These are phyloP conservation scores for Mormyrus lacerda DNA, from an alignment of 2,113 vertebrate genomes.

Conservation along the genomic window DNA sequence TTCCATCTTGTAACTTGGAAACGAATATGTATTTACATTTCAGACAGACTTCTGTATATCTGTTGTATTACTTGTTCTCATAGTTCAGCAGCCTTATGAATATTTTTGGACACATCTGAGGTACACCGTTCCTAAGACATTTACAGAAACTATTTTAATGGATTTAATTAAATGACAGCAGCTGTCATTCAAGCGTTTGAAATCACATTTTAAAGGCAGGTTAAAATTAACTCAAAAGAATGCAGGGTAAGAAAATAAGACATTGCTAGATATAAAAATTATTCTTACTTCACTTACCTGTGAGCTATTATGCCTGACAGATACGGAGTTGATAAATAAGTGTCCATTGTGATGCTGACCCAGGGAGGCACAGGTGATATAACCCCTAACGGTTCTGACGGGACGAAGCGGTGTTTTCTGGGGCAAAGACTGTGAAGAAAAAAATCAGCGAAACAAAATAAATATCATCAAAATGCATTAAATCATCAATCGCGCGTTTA, in stretches of 20 bases:
- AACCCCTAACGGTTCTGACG: conserved; percentile 30
- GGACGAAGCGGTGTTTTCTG: conserved; percentile 52
- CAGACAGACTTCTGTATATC: background rate
- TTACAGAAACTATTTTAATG: background rate
- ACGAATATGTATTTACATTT: background rate
- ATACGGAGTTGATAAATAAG: conserved; percentile 45
- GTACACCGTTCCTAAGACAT: background rate
- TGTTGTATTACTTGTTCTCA: background rate
- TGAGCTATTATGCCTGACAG: conserved; percentile 55
- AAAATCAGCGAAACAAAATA: background rate
- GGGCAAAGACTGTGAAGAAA: conserved; percentile 21
- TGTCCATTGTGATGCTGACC: conserved; percentile 38
- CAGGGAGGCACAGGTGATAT: conserved; percentile 35
- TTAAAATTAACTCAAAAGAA: background rate
- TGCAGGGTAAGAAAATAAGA: background rate
- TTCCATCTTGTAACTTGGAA: background rate
- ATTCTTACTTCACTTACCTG: conserved; percentile 42
- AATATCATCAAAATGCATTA: background rate
- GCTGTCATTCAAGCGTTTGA: background rate
- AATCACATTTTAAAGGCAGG: background rate
- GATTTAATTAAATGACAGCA: background rate
- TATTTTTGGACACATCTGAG: background rate
- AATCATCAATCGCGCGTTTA: background rate
- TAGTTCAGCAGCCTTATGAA: background rate
- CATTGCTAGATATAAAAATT: background rate